These are phyloP conservation scores for Ostrea denselamellosa DNA, from an alignment of 1,140 invertebrate genomes.

Conservation along the genomic window DNA sequence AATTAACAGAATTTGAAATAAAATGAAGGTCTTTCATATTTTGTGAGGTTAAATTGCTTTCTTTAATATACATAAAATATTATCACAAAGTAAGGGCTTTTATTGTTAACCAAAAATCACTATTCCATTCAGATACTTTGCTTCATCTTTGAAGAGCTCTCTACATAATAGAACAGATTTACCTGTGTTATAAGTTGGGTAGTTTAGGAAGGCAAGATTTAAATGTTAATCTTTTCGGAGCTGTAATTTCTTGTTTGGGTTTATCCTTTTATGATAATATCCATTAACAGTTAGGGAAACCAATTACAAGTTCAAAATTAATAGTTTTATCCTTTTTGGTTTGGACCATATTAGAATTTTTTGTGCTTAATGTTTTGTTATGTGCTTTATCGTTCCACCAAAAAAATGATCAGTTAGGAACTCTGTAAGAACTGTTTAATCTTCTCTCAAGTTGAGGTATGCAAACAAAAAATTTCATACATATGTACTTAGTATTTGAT, in stretches of 20 bases:
- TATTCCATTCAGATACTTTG: too few relatives aligned
- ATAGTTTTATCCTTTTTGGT: background rate
- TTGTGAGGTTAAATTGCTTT: too few relatives aligned
- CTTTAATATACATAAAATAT: too few relatives aligned
- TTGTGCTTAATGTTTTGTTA: slow-evolving; percentile 14
- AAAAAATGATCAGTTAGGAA: background rate
- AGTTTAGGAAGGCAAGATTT: background rate
- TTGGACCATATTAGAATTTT: background rate
- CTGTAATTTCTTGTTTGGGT: background rate
- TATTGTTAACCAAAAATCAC: too few relatives aligned
- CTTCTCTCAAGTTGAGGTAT: slow-evolving; percentile 7
- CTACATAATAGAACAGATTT: too few relatives aligned
- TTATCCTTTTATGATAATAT: slow-evolving; percentile 25
- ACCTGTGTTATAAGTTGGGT: too few relatives aligned
- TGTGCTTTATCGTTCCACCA: background rate
- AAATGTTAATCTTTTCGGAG: background rate
- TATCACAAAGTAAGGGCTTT: too few relatives aligned
- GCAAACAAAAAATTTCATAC: background rate
- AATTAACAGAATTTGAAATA: too few relatives aligned
- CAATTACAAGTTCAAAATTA: background rate
- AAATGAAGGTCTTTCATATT: too few relatives aligned
- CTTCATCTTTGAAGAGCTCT: too few relatives aligned
- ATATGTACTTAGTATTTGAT: slow-evolving; percentile 5
- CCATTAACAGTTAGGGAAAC: background rate
- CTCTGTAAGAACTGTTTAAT: background rate